These are phyloP conservation scores for Epinotia nisella DNA, from an alignment of 2,888 invertebrate genomes.

Conservation along the genomic window DNA sequence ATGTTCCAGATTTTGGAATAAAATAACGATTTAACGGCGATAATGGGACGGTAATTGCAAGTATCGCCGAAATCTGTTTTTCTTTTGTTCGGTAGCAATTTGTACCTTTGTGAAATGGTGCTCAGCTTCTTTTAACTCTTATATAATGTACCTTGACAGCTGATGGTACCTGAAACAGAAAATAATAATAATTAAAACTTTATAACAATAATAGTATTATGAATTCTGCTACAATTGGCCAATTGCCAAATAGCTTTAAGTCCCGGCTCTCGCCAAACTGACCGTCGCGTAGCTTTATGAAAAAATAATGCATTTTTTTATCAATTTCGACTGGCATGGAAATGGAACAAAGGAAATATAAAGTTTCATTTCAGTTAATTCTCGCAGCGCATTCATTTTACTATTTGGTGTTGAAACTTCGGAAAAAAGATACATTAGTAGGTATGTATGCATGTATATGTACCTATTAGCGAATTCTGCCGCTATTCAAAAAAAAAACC, in stretches of 20 bases:
- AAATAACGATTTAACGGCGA: constrained; percentile 24
- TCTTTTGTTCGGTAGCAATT: neutral
- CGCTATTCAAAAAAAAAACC: too few relatives aligned
- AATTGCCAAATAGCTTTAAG: constrained; percentile 1
- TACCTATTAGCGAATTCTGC: too few relatives aligned
- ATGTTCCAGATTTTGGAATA: constrained; percentile 16
- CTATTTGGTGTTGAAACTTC: neutral
- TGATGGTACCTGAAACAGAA: constrained; percentile 26
- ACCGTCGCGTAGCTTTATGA: neutral
- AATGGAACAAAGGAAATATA: neutral
- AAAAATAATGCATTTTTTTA: neutral
- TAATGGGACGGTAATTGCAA: constrained; percentile 4
- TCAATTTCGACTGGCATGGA: constrained; percentile 1
- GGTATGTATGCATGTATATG: too few relatives aligned
- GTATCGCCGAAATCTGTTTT: neutral
- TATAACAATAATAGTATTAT: neutral
- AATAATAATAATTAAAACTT: neutral
- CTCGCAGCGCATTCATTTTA: neutral
- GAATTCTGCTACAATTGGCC: neutral
- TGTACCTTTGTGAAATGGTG: neutral
- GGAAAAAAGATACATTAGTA: neutral
- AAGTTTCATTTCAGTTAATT: neutral
- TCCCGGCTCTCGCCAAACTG: neutral
- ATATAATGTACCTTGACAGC: constrained; percentile 21
- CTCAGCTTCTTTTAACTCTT: too few relatives aligned